Evolutionary conservation across 1,140 invertebrate genomes (phyloP).

Genomic region (Dryas iulia): DNA sequence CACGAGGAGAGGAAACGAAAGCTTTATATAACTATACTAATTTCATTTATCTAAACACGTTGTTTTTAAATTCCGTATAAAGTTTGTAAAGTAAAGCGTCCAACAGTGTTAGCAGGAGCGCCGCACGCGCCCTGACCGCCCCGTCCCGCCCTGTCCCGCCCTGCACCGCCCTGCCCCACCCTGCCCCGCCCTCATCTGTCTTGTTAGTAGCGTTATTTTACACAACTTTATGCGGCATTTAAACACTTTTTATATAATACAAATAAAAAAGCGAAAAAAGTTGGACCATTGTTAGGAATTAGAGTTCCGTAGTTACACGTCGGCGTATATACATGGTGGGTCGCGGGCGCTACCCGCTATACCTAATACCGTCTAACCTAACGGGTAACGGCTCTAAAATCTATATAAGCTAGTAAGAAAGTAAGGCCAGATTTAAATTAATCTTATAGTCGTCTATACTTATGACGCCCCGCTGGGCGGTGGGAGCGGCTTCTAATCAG

Average conservation of each 20-base stretch:
- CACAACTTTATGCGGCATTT: neutral
- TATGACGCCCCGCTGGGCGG: no score
- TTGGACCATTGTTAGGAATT: conserved; percentile 79
- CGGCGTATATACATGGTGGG: neutral
- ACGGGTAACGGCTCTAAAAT: conserved; percentile 8
- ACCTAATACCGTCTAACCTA: neutral
- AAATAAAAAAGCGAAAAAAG: conserved; percentile 78
- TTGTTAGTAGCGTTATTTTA: neutral
- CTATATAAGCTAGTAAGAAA: conserved; percentile 55
- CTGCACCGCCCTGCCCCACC: no score
- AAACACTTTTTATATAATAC: conserved; percentile 62
- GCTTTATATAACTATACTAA: conserved; percentile 73
- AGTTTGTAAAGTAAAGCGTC: no score
- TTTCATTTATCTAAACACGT: conserved; percentile 76
- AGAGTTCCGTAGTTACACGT: conserved; percentile 68
- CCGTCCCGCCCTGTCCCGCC: no score
- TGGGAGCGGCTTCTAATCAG: neutral
- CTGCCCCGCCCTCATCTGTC: no score
- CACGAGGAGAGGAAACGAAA: conserved; percentile 76
- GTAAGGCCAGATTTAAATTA: conserved; percentile 59
- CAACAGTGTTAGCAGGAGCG: no score
- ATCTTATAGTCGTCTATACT: conserved; percentile 30
- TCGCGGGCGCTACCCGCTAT: no score
- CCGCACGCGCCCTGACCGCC: no score
- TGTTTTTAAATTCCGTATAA: conserved; percentile 55